Evolutionary conservation across 2,888 invertebrate genomes (phyloP), one percentile per base, ranked within the genome.

Genomic region (Brachylomia viminalis): DNA sequence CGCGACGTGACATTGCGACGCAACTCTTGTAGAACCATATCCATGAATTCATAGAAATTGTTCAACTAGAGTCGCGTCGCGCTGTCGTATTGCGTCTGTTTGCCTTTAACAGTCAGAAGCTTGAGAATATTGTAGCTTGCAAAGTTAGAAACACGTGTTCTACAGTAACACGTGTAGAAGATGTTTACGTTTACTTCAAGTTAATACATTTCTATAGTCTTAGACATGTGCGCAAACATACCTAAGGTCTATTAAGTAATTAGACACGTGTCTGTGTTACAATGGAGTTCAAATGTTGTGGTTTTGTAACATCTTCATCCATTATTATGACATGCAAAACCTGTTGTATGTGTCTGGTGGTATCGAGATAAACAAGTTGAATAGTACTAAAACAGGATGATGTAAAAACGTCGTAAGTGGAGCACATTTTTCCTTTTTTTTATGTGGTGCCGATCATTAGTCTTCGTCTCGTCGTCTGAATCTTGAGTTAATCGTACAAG

Each of bases 101-200:
- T n/a, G n/a, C n/a, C n/a, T n/a, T n/a, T n/a, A 17, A 45, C n/a
- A 56, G 45, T n/a, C 30, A 45, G 45, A n/a, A n/a, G 30, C 45
- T 4, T 74, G 45, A 2, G 45, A 74, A 56, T 27, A 62, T n/a
- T 13, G 30, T 27, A 54, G 23, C 20, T 64, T 11, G 30, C 13
- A 20, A n/a, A 45, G 11, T 72, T 20, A 27, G 17, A 56, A 30
- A 61, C 81, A 74, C 75, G 30, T 75, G 65, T 56, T n/a, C 1
- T 30, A 6, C 20, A 47, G 15, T 27, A n/a, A 47, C 68, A 54
- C 47, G 61, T 10, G 59, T 15, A 38, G 15, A 30, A 17, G 7
- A 54, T 78, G 64, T 80, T 78, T 72, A 66, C 52, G 42, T 71
- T 70, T 17, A 15, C 30, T 59, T 33, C 33, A 78, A 27, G 27